A percentile compares a stretch with the other conserved stretches of the same genome.
These are phyloP conservation scores for Callipepla californica DNA, from an alignment of 2,113 vertebrate genomes.

Conservation along the genomic window DNA sequence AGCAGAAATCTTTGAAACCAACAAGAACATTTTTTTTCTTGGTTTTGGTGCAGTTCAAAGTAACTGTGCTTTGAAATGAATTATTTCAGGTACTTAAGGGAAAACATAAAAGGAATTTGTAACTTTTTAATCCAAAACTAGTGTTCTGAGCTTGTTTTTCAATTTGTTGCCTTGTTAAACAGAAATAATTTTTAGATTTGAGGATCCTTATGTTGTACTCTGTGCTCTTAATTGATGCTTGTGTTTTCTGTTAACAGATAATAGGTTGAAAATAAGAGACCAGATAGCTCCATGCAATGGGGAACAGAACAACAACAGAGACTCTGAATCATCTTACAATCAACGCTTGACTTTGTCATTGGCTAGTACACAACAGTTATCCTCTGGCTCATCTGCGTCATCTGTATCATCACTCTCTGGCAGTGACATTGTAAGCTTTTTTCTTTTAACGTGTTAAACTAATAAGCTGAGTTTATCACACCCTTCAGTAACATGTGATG, in stretches of 20 bases:
- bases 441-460: conserved; percentile 1
- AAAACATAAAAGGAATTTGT: not conserved
- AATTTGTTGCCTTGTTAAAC: conserved; percentile 15
- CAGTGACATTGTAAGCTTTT: conserved; percentile 91
- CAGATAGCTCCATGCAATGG: conserved; percentile 53
- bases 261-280: conserved; percentile 77
- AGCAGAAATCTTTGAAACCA: conserved; percentile 8
- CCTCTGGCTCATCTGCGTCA: conserved; percentile 86
- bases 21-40: not conserved
- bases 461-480: not conserved
- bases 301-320: conserved; percentile 80
- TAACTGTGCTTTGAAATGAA: conserved; percentile 12
- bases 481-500: not conserved
- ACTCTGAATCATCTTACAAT: conserved; percentile 80
- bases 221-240: conserved; percentile 22
- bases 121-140: conserved; percentile 1
- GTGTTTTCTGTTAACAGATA: conserved; percentile 69
- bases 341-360: conserved; percentile 88
- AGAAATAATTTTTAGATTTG: not conserved
- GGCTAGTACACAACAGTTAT: conserved; percentile 86
- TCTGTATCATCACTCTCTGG: conserved; percentile 93
- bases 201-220: not conserved
- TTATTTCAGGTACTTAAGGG: not conserved
- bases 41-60: conserved; percentile 18
- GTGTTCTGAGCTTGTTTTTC: conserved; percentile 1